phyloP scores from a whole-genome alignment of 2,113 vertebrate genomes.

The Corvus hawaiiensis region DNA sequence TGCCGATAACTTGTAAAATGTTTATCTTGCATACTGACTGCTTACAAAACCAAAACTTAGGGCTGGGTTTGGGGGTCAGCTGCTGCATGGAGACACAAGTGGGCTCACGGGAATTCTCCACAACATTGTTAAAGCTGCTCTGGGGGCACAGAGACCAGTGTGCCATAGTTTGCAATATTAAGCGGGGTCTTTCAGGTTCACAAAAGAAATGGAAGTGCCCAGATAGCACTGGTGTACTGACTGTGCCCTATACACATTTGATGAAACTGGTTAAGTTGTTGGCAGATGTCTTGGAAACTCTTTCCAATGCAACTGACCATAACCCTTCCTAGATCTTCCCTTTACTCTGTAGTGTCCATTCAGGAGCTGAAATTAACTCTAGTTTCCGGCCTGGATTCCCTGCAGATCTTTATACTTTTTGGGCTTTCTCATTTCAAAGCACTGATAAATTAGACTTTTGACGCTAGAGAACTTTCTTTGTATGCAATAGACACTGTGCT shows the following conservation, averaged over 20 bases:
- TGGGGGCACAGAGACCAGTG: not conserved
- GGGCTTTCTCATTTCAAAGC: not conserved
- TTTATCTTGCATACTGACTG: not conserved
- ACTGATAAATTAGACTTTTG: not conserved
- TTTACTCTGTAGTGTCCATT: not conserved
- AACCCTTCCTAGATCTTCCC: not conserved
- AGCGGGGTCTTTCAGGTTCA: not conserved
- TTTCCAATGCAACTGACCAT: not conserved
- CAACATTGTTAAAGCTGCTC: not conserved
- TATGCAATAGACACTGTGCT: rapidly evolving
- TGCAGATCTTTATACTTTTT: not conserved
- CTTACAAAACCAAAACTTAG: not conserved
- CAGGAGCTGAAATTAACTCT: not conserved
- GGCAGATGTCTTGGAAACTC: not conserved
- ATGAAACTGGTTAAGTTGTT: not conserved
- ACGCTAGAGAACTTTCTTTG: not conserved
- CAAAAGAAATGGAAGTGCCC: not conserved
- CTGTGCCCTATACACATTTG: not conserved
- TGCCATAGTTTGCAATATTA: not conserved
- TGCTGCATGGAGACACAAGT: not conserved
- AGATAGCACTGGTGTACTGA: not conserved
- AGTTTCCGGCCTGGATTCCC: not conserved
- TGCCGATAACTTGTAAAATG: not conserved
- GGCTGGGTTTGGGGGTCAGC: not conserved
- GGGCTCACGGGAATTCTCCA: not conserved